Percentiles rank a stretch among this genome's conserved stretches.
Evolutionary conservation across 2,113 vertebrate genomes (phyloP).

Genomic region (Anser brachyrhynchus): DNA sequence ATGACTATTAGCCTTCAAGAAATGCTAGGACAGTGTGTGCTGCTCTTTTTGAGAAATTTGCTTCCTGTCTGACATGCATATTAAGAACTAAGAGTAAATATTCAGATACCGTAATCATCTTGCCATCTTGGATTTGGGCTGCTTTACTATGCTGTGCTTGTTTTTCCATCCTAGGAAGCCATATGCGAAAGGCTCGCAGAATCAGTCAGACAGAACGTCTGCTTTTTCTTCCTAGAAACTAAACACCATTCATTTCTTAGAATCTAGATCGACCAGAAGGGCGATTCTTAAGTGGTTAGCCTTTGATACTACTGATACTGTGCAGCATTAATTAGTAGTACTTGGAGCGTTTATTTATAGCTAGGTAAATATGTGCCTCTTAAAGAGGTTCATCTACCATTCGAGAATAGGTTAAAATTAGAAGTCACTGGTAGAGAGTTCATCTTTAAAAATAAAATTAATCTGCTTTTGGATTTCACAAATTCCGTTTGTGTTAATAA

Average conservation of each 20-base stretch:
- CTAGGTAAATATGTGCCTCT: background rate
- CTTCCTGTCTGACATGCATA: background rate
- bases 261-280: background rate
- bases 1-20: background rate
- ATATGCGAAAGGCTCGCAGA: background rate
- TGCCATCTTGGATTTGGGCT: background rate
- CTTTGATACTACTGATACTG: background rate
- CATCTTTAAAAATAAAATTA: background rate
- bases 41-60: background rate
- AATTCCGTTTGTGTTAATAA: background rate
- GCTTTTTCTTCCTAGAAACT: background rate
- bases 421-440: background rate
- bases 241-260: background rate
- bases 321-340: background rate
- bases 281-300: background rate
- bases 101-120: background rate
- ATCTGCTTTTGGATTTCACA: background rate
- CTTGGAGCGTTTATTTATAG: background rate
- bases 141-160: background rate
- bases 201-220: background rate
- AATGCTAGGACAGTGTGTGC: background rate
- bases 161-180: background rate
- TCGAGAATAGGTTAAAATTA: background rate
- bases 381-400: background rate
- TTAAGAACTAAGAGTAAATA: background rate